These are phyloP conservation scores for Acomys russatus DNA, from an alignment of 2,797 vertebrate species.

Conservation along the genomic window DNA sequence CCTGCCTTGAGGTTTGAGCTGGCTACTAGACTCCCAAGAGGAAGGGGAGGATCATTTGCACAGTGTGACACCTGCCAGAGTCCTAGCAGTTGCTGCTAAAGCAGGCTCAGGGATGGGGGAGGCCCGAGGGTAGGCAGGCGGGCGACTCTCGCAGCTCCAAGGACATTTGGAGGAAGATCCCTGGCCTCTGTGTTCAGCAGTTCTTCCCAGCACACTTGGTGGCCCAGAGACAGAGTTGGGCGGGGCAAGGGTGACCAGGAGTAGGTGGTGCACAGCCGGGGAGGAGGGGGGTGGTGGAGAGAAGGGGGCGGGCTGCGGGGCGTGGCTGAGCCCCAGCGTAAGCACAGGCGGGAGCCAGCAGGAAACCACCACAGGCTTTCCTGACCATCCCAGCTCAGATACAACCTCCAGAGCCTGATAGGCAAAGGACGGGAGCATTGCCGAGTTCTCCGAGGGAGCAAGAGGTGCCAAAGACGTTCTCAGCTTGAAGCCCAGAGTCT, in stretches of 20 bases:
- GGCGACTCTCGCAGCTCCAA: accelerated
- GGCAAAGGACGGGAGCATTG: accelerated
- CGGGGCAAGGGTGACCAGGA: neutral
- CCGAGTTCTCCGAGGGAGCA: neutral
- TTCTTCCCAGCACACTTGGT: accelerated
- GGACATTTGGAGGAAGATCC: neutral
- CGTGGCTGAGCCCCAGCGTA: neutral
- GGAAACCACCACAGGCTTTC: neutral
- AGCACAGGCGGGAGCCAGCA: accelerated
- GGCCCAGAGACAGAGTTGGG: neutral
- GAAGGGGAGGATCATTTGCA: neutral
- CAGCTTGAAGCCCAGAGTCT: neutral
- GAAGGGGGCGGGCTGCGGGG: neutral
- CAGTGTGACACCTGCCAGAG: neutral
- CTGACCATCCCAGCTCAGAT: neutral
- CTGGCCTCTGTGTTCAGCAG: neutral
- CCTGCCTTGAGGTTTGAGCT: neutral
- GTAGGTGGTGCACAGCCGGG: neutral
- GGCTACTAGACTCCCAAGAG: neutral
- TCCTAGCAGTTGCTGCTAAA: too few species aligned
- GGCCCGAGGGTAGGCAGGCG: neutral
- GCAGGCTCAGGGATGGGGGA: neutral
- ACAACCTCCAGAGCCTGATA: neutral
- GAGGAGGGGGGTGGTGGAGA: too few species aligned
- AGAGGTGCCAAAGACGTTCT: neutral